phyloP scores from a whole-genome alignment of 2,113 vertebrate species.

The Gallinago paraguaiae region DNA sequence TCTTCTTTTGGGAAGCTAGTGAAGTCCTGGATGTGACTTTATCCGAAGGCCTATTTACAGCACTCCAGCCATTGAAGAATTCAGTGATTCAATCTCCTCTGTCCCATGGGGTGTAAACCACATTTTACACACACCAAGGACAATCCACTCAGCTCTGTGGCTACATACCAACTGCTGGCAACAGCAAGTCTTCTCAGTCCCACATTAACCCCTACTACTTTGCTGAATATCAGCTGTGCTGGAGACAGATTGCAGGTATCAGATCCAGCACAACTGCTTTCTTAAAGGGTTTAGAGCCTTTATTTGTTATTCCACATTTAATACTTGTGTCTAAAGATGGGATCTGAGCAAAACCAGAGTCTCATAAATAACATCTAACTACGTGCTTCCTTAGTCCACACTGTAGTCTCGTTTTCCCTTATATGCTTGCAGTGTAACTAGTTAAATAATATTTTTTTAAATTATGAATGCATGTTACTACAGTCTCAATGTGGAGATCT shows the following conservation, averaged over 20 bases:
- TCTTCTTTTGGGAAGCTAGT: background rate
- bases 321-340: background rate
- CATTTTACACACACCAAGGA: background rate
- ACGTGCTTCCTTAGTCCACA: background rate
- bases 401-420: background rate
- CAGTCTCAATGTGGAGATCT: background rate
- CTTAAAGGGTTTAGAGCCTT: background rate
- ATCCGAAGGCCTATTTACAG: background rate
- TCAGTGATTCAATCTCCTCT: background rate
- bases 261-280: background rate
- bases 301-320: background rate
- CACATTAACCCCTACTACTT: background rate
- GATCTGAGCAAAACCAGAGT: background rate
- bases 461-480: background rate
- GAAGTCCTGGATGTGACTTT: background rate
- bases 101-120: background rate
- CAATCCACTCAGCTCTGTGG: background rate
- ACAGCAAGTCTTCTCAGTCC: background rate
- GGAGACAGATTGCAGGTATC: rapidly evolving
- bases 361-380: background rate
- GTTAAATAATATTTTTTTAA: background rate
- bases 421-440: background rate
- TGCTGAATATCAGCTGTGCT: background rate
- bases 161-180: background rate
- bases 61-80: background rate